phyloP scores from a whole-genome alignment of 2,113 vertebrate species.

The Pionites leucogaster region DNA sequence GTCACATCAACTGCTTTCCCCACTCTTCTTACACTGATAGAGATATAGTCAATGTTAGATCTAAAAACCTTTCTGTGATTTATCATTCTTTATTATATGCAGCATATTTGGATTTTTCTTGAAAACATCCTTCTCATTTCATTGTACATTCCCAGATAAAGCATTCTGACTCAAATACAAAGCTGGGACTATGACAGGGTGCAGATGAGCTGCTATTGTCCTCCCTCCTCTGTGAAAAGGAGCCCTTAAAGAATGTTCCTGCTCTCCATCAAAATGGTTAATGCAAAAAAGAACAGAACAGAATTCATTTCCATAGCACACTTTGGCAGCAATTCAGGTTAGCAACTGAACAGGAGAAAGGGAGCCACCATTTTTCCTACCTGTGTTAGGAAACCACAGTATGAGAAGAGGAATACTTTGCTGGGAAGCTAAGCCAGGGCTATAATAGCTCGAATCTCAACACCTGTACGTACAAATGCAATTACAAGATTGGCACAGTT shows the following conservation, averaged over 20 bases:
- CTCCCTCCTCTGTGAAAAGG: neutral
- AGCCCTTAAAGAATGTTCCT: neutral
- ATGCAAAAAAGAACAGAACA: neutral
- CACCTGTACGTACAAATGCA: neutral
- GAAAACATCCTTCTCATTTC: neutral
- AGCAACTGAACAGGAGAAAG: neutral
- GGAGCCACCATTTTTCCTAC: conserved; percentile 6
- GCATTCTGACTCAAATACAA: neutral
- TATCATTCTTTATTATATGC: neutral
- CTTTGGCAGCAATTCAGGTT: neutral
- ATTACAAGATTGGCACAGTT: neutral
- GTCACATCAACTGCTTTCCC: neutral
- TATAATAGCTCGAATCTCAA: neutral
- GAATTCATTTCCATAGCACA: neutral
- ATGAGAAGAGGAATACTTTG: neutral
- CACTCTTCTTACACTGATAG: neutral
- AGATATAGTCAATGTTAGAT: neutral
- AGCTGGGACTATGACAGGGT: neutral
- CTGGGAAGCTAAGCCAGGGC: neutral
- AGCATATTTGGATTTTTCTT: neutral
- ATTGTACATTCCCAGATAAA: neutral
- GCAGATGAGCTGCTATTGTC: neutral
- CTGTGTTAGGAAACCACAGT: conserved; percentile 23
- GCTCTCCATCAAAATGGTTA: neutral
- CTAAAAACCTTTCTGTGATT: neutral